These are phyloP conservation scores for Balearica regulorum DNA, from an alignment of 2,797 vertebrate species.

Conservation along the genomic window DNA sequence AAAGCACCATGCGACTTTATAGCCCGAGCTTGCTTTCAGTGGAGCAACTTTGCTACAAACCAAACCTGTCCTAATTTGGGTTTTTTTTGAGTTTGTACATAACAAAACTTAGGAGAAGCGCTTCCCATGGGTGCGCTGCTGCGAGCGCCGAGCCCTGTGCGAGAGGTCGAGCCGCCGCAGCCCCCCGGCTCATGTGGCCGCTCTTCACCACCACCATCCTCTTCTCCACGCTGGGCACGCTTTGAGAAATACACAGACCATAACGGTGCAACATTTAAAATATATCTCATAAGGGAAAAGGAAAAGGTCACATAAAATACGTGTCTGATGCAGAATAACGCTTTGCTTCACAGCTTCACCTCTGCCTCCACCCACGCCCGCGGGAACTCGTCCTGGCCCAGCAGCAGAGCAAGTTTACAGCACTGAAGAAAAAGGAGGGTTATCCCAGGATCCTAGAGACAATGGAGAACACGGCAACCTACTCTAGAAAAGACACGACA, in stretches of 20 bases:
- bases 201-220: not conserved
- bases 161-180: not conserved
- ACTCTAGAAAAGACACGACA: not conserved
- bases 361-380: not conserved
- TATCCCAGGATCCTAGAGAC: not conserved
- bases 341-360: not conserved
- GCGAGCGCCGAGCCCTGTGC: not conserved
- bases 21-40: not conserved
- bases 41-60: not conserved
- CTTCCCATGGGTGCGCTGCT: not conserved
- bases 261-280: not conserved
- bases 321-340: not conserved
- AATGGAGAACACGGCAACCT: not conserved
- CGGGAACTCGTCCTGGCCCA: not conserved
- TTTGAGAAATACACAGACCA: not conserved
- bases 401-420: not conserved
- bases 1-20: not conserved
- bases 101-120: too few relatives aligned
- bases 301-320: not conserved
- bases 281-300: not conserved
- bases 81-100: too few relatives aligned
- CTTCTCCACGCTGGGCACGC: fast-evolving
- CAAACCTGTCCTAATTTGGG: not conserved
- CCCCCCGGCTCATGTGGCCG: not conserved
- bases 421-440: not conserved